Conservation (phyloP, 2,888 invertebrate species). For the Acanthosepion lycidas region DNA sequence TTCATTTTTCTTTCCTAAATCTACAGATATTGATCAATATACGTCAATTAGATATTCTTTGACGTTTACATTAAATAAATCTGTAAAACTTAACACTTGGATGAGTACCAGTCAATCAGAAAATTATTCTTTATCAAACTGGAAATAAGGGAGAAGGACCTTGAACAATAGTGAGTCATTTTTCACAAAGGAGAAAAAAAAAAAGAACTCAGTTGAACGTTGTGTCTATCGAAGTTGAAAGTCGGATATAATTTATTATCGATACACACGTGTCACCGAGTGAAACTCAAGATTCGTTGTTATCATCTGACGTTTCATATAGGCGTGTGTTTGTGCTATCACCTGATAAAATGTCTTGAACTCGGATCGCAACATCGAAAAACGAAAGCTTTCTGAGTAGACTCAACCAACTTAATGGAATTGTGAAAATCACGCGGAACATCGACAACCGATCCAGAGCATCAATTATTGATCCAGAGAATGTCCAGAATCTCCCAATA, state of each 20-base stretch:
- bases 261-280: not conserved
- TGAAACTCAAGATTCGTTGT: not conserved
- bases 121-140: no score
- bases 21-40: no score
- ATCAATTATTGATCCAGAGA: not conserved
- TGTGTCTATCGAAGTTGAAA: not conserved
- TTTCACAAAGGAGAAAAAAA: not conserved
- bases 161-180: no score
- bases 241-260: not conserved
- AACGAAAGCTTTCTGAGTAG: not conserved
- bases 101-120: no score
- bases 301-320: not conserved
- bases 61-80: no score
- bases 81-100: no score
- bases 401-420: not conserved
- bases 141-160: no score
- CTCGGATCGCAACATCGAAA: not conserved
- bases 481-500: not conserved
- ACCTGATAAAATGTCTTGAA: not conserved
- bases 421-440: not conserved
- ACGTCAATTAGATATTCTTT: no score
- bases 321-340: not conserved
- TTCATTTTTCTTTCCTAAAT: no score
- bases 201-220: not conserved
- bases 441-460: not conserved